Percentiles rank a stretch among this genome's conserved stretches.
These are phyloP conservation scores for Nyleta sp. DNA, from an alignment of 2,888 invertebrate species.

Conservation along the genomic window DNA sequence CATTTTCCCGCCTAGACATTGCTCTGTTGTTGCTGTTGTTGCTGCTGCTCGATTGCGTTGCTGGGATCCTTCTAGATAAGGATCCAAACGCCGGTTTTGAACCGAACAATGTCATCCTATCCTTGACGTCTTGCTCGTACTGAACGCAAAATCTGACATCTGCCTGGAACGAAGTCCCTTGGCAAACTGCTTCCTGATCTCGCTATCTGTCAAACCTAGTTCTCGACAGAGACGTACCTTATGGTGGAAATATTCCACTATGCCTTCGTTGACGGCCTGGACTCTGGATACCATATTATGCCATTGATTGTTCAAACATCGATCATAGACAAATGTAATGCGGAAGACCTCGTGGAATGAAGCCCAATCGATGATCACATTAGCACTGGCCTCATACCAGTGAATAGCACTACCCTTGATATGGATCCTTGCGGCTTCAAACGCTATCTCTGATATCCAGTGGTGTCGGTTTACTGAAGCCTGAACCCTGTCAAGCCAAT, in stretches of 20 bases:
- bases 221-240: neutral
- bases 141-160: neutral
- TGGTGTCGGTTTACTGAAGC: neutral
- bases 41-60: too few relatives aligned
- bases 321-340: constrained; percentile 1
- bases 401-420: neutral
- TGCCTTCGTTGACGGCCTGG: neutral
- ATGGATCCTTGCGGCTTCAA: neutral
- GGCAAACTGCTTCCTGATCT: neutral
- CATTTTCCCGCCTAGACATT: too few relatives aligned
- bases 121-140: too few relatives aligned
- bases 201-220: neutral
- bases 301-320: constrained; percentile 1
- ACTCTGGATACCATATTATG: neutral
- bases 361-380: neutral
- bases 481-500: neutral
- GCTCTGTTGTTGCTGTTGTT: too few relatives aligned
- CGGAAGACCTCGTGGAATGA: neutral
- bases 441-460: neutral
- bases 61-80: too few relatives aligned
- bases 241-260: neutral
- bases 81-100: too few relatives aligned
- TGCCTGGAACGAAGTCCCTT: neutral
- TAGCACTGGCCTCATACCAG: neutral
- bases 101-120: too few relatives aligned